These are phyloP conservation scores for Lordiphosa andalusiaca DNA, from an alignment of 2,888 invertebrate genomes.

Conservation along the genomic window DNA sequence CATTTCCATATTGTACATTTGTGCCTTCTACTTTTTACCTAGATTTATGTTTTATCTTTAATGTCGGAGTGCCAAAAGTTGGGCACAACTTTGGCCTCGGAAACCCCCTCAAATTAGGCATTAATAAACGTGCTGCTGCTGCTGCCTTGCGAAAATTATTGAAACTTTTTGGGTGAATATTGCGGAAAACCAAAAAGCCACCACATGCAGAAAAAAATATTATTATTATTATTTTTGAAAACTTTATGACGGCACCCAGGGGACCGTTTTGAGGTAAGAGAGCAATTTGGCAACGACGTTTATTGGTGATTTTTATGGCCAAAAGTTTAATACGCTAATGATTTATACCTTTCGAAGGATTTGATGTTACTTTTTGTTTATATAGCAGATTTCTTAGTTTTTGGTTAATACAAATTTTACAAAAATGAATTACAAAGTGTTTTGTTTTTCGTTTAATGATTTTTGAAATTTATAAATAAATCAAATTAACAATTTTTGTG, in stretches of 20 bases:
- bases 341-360: too few species aligned
- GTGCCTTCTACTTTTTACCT: constrained; percentile 34
- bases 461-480: too few species aligned
- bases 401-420: too few species aligned
- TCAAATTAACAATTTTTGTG: too few species aligned
- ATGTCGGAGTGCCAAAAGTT: constrained; percentile 52
- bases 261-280: constrained; percentile 45
- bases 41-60: constrained; percentile 55
- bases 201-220: constrained; percentile 37
- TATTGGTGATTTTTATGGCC: too few species aligned
- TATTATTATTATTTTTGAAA: constrained; percentile 63
- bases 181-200: constrained; percentile 27
- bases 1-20: constrained; percentile 49
- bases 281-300: too few species aligned
- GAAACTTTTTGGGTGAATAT: constrained; percentile 48
- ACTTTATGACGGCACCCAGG: constrained; percentile 67
- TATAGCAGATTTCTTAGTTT: too few species aligned
- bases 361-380: too few species aligned
- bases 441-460: too few species aligned
- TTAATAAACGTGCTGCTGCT: constrained; percentile 48
- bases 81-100: constrained; percentile 28
- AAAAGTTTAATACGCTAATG: too few species aligned
- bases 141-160: constrained; percentile 53
- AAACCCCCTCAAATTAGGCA: constrained; percentile 53
- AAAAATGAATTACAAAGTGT: too few species aligned